Evolutionary conservation across 2,113 vertebrate species (phyloP), one percentile per base, ranked within the genome.

Genomic region (Haliaeetus leucogaster): DNA sequence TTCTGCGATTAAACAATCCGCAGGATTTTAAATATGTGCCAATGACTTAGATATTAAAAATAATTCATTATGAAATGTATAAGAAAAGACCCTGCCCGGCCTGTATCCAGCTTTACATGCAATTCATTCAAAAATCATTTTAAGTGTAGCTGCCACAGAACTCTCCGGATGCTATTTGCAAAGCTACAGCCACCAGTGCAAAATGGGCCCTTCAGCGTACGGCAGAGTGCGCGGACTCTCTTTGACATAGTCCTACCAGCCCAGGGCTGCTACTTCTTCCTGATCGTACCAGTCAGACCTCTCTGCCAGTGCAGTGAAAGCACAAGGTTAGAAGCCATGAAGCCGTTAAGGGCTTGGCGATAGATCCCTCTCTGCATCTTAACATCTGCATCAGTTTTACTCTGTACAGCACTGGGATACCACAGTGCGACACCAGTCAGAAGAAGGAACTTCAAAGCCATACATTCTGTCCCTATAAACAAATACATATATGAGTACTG

Each of bases 31-130:
- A 85, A 42, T 67, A 86, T 79, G n/a, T 78, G 52, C 65, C 58
- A 47, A 29, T n/a, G 40, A 82, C 55, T 91, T 78, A n/a, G 22
- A 73, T 85, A 73, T 85, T 70, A 85, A 82, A 96, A 82, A 72
- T 36, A 61, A 48, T 48, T 43, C 3, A 16, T 63, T 67, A 38
- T n/a, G 38, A 82, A 72, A 77, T 8, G 5, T 30, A 0, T 66
- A 77, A 61, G 17, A 22, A 93, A 55, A 62, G 20, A 56, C 16
- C 19, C 30, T 68, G 25, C n/a, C 61, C 63, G 26, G 32, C 38
- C 61, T 74, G 16, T 34, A 71, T 67, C 40, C 43, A 59, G 70
- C 62, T 87, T 85, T 77, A 83, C 32, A 32, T 71, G 29, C 14
- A 65, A 87, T 47, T 79, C 4, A n/a, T 82, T 93, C 11, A 74